Evolutionary conservation across 2,797 vertebrate genomes (phyloP).

Genomic region (Lagodon rhomboides): DNA sequence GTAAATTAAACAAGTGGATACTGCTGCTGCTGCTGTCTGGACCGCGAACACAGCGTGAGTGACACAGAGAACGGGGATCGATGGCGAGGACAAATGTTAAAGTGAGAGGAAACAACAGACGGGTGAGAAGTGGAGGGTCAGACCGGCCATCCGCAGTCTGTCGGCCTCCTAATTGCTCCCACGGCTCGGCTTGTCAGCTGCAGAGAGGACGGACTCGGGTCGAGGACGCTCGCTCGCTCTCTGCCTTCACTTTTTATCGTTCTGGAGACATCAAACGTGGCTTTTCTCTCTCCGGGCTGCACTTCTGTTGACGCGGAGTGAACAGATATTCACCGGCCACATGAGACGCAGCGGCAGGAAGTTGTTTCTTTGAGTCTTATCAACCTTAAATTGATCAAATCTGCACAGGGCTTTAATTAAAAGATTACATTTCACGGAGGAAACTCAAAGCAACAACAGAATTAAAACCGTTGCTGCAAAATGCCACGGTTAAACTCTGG

Average conservation of each 20-base stretch:
- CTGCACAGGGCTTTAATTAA: neutral
- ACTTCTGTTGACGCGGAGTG: neutral
- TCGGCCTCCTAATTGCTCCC: constrained; percentile 68
- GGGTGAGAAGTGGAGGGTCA: constrained; percentile 46
- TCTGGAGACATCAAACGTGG: constrained; percentile 27
- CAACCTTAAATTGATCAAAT: neutral
- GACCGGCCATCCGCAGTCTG: constrained; percentile 45
- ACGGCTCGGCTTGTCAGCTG: constrained; percentile 63
- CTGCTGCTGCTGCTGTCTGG: neutral
- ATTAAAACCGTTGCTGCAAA: neutral
- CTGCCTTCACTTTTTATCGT: constrained; percentile 26
- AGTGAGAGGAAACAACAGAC: constrained; percentile 45
- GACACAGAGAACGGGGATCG: neutral
- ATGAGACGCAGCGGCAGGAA: constrained; percentile 1
- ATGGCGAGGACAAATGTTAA: constrained; percentile 35
- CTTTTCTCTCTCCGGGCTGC: neutral
- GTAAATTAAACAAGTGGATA: neutral
- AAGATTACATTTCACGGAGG: constrained; percentile 17
- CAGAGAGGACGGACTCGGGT: constrained; percentile 45
- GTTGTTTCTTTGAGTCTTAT: neutral
- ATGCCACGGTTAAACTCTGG: neutral
- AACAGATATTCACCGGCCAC: neutral
- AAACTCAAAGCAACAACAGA: neutral
- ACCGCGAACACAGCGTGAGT: neutral
- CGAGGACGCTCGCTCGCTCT: constrained; percentile 38